Evolutionary conservation across 2,797 vertebrate genomes (phyloP).

Genomic region (Pantherophis vulpinus): DNA sequence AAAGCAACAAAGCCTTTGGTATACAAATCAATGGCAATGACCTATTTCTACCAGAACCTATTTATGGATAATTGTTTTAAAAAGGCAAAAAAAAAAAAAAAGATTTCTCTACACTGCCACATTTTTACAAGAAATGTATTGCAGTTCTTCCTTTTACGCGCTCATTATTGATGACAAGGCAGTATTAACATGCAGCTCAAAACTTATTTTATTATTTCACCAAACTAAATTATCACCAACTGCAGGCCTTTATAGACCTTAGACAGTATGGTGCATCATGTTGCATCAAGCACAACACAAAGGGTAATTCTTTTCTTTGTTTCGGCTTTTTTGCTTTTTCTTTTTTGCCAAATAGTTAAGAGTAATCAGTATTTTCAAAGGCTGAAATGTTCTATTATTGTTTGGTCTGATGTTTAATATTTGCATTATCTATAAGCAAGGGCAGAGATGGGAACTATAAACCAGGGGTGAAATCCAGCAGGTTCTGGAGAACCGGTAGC

Average conservation of each 20-base stretch:
- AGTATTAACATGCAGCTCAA: neutral
- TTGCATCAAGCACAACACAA: neutral
- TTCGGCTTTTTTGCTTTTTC: neutral
- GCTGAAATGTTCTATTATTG: neutral
- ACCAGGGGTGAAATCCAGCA: neutral
- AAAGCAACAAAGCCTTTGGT: constrained; percentile 21
- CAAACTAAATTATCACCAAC: neutral
- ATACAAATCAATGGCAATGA: constrained; percentile 14
- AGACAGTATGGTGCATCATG: neutral
- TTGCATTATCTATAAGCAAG: neutral
- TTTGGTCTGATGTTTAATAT: neutral
- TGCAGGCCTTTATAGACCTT: neutral
- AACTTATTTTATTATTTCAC: neutral
- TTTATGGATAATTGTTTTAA: neutral
- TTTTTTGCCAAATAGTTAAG: neutral
- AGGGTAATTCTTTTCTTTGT: neutral
- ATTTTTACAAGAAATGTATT: neutral
- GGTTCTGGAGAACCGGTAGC: no score
- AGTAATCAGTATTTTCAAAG: neutral
- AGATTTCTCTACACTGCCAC: neutral
- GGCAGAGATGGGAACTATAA: neutral
- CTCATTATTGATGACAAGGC: neutral
- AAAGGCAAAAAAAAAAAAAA: neutral
- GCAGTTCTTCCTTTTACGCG: neutral
- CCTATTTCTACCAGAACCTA: constrained; percentile 15